Evolutionary conservation across 2,888 invertebrate genomes (phyloP), one percentile per base, ranked within the genome.

Genomic region (Molorchus minor): DNA sequence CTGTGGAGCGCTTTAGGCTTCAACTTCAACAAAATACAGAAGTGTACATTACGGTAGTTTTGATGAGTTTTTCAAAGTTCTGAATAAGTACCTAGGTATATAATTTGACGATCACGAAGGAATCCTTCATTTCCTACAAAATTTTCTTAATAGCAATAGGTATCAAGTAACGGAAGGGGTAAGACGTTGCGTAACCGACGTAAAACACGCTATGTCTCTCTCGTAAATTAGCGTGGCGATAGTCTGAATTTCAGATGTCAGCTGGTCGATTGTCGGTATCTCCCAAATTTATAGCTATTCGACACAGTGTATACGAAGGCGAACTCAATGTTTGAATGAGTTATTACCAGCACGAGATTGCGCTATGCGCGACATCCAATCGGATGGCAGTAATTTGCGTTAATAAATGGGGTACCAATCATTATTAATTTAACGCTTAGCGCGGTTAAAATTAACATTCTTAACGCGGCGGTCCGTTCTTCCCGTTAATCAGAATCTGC

Each of bases 321-420:
- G 55, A 62, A 66, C 62, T 67, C 60, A 64, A 61, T 60, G 62
- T 54, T 56, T 61, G 71, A 71, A 74, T 76, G 75, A 76, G 64
- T 73, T 75, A 77, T 75, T 71, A 68, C 63, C 51, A 64, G 63
- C 65, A 58, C 71, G 71, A 74, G 69, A 72, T 73, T 72, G 73
- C 73, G 71, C 74, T 71, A 69, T 68, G 70, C 68, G 71, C 73
- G 73, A 75, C 75, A 74, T 75, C 76, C 75, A 78, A 78, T 79
- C 79, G 78, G 73, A 71, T 62, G 64, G 69, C 65, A 69, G 75
- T 75, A 77, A 78, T 77, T 78, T 72, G 74, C 69, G 71, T 74
- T 77, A 76, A 77, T 77, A 77, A 77, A 77, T 77, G 76, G 76
- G 74, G 73, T 74, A 75, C 76, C 77, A 72, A 79, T 79, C 76